A percentile compares a stretch with the other conserved stretches of the same genome.
Conservation (phyloP, 2,113 vertebrate genomes). For the Murina feae region DNA sequence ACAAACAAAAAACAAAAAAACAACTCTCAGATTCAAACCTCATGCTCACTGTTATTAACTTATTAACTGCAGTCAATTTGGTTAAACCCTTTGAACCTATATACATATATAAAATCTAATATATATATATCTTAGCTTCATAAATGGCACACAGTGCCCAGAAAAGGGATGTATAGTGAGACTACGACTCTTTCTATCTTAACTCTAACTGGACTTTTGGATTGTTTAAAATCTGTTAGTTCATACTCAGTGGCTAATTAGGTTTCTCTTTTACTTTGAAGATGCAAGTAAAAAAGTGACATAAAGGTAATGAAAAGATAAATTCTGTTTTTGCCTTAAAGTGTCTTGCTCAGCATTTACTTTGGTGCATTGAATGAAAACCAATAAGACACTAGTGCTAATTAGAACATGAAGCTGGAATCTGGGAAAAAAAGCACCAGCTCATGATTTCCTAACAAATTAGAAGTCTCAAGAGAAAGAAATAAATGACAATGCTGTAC, state of each 20-base stretch:
- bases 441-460: neutral
- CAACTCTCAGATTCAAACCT: neutral
- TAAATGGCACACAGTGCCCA: neutral
- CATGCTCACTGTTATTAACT: neutral
- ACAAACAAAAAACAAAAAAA: no score
- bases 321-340: conserved; percentile 5
- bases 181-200: neutral
- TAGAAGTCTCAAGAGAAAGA: neutral
- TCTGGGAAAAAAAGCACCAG: neutral
- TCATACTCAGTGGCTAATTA: neutral
- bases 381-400: neutral
- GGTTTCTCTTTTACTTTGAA: neutral
- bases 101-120: no score
- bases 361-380: neutral
- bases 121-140: neutral
- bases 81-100: neutral
- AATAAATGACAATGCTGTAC: neutral
- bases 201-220: neutral
- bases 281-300: neutral
- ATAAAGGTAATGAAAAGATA: neutral
- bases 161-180: neutral
- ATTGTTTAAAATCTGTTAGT: neutral
- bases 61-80: neutral
- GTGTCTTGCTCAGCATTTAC: neutral
- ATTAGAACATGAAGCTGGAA: neutral